These are phyloP conservation scores for Ptychoptera albimana DNA, from an alignment of 2,888 invertebrate genomes.

Conservation along the genomic window DNA sequence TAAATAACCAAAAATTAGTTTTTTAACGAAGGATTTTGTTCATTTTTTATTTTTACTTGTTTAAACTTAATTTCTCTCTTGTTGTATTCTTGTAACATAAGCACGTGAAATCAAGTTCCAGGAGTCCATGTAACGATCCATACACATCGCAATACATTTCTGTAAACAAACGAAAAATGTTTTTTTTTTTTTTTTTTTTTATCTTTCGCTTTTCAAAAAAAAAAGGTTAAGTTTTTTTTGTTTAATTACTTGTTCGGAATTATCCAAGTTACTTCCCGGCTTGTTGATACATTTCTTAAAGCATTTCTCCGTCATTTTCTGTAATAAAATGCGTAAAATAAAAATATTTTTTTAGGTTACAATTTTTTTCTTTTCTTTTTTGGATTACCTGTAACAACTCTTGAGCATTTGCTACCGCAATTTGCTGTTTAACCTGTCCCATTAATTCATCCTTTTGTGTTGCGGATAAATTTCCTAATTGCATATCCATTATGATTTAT, in stretches of 20 bases:
- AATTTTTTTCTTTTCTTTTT: too few relatives aligned
- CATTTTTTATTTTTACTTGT: too few relatives aligned
- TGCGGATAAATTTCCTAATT: slow-evolving; percentile 42
- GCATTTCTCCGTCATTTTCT: slow-evolving; percentile 96
- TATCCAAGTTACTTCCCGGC: slow-evolving; percentile 78
- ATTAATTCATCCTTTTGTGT: slow-evolving; percentile 74
- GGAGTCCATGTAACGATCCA: slow-evolving; percentile 95
- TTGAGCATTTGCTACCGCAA: slow-evolving; percentile 85
- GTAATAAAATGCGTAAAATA: slow-evolving; percentile 19
- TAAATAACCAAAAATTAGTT: too few relatives aligned
- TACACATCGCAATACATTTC: slow-evolving; percentile 95
- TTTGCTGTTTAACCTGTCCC: slow-evolving; percentile 90
- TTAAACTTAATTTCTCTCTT: slow-evolving; percentile 36
- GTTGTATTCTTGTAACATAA: slow-evolving; percentile 70
- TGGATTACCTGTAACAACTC: slow-evolving; percentile 66
- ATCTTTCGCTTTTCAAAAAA: too few relatives aligned
- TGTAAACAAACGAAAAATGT: slow-evolving; percentile 32
- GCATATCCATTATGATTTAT: slow-evolving; percentile 9
- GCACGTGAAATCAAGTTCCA: slow-evolving; percentile 86
- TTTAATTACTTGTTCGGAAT: slow-evolving; percentile 83
- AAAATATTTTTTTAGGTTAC: slow-evolving; percentile 8
- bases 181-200: too few relatives aligned
- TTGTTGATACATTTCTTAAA: slow-evolving; percentile 86
- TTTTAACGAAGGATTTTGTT: too few relatives aligned
- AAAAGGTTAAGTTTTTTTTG: slow-evolving; percentile 2